Base-by-base conservation (phyloP, 2,113 vertebrate genomes). In the Rhodinocichla rosea region DNA sequence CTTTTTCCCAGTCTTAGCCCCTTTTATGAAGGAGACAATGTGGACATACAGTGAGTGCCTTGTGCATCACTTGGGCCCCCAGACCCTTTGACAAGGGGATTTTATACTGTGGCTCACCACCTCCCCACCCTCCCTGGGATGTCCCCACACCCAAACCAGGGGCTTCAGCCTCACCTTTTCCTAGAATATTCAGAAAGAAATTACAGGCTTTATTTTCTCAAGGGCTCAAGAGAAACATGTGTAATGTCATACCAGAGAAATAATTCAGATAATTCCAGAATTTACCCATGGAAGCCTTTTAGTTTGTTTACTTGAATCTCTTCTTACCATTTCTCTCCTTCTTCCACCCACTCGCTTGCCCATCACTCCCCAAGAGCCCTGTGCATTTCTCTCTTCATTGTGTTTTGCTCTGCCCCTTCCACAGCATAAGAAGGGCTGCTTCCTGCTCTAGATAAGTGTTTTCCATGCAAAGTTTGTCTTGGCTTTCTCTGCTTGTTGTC, bases 1-100 rank as follows among this genome's bases (percentile, higher is more conserved):
- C 73, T 96, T 95, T 98, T 95, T 97, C 97, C 97, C 97, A 95
- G 96, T 97, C 98, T 95, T 95, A 94, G 97, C 97, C 97, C 98
- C 95, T 97, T 98, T 98, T 98, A 98, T 98, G 96, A 96, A 97
- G 94, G 94, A 96, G 96, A 99, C 98, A 99, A 99, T 98, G 97
- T 39, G 0, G 76, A 75, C 97, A 97, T 98, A 98, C 97, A 98
- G 98, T 98, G 97, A 97, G 95, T 94, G 98, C 97, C 97, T 98
- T 98, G 97, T 97, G 97, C 77, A 82, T 96, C 97, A 97, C 96
- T 97, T 95, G 94, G 97, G 95, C 96, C 98, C 97, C 82, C 89
- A 9, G 95, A 96, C 95, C 94, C 96, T 98, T 96, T 97, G 97
- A 97, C 96, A 96, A 7, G 2, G 94, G 87, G 94, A 97, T 97